Percentiles rank a stretch among this genome's conserved stretches.
Evolutionary conservation across 2,113 vertebrate species (phyloP).

Genomic region (Macquaria australasica): DNA sequence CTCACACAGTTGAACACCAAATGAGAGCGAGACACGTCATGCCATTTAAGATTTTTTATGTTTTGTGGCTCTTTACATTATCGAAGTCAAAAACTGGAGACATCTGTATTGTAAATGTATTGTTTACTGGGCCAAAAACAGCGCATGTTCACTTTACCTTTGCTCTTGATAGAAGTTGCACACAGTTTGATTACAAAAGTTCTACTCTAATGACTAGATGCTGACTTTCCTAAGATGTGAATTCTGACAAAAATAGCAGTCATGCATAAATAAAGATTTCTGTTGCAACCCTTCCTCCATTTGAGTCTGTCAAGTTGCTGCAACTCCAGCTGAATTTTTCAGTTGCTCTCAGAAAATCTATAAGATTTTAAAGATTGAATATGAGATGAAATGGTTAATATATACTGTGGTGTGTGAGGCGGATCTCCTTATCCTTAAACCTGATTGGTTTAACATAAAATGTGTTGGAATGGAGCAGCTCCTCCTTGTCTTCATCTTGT

Average conservation of each 20-base stretch:
- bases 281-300: not conserved
- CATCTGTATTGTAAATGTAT: not conserved
- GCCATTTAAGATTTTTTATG: too few relatives aligned
- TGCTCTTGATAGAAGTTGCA: not conserved
- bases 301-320: not conserved
- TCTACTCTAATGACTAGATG: too few relatives aligned
- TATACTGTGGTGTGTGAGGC: not conserved
- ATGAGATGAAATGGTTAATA: conserved; percentile 32
- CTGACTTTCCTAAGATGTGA: not conserved
- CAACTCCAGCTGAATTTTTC: not conserved
- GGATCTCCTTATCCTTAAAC: conserved; percentile 26
- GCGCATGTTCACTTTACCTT: not conserved
- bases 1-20: too few relatives aligned
- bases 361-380: conserved; percentile 17
- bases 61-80: too few relatives aligned
- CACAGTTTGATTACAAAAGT: not conserved
- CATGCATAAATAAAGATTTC: not conserved
- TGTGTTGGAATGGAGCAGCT: conserved; percentile 17
- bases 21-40: too few relatives aligned
- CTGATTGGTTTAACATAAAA: conserved; percentile 21
- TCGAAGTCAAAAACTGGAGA: not conserved
- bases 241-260: not conserved
- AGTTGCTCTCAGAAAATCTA: not conserved
- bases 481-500: conserved; percentile 17
- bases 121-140: not conserved